phyloP scores from a whole-genome alignment of 2,113 vertebrate genomes.

The Xiphophorus hellerii region DNA sequence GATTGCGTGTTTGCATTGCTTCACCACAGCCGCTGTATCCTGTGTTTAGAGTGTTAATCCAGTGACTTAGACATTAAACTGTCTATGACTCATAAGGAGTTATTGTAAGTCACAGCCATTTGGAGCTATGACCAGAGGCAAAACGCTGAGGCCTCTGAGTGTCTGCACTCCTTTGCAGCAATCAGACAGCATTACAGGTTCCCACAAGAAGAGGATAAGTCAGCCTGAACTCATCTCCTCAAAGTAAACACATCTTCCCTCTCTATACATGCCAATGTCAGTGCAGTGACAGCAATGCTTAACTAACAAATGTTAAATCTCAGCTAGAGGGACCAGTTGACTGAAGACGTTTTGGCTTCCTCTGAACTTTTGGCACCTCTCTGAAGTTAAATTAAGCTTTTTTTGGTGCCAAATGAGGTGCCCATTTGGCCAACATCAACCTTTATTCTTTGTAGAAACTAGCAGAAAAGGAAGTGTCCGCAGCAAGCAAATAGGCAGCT shows the following conservation, averaged over 20 bases:
- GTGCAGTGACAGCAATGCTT: constrained; percentile 19
- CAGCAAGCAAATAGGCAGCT: constrained; percentile 66
- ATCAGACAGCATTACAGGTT: constrained; percentile 73
- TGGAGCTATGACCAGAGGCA: constrained; percentile 50
- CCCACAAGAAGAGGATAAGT: constrained; percentile 77
- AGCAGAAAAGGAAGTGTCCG: constrained; percentile 62
- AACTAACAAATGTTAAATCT: constrained; percentile 52
- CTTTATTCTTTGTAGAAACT: constrained; percentile 14
- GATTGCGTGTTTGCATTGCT: constrained; percentile 5
- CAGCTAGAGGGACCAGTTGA: constrained; percentile 8
- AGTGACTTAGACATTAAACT: constrained; percentile 39
- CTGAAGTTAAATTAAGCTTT: constrained; percentile 26
- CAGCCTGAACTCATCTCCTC: constrained; percentile 57
- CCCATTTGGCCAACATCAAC: constrained; percentile 40
- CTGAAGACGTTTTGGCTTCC: constrained; percentile 37
- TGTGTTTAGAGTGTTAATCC: constrained; percentile 58
- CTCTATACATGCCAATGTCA: constrained; percentile 51
- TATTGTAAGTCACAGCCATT: constrained; percentile 48
- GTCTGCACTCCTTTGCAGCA: constrained; percentile 70
- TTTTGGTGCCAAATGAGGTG: constrained; percentile 48
- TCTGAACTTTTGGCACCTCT: constrained; percentile 30
- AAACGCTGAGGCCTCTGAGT: constrained; percentile 39
- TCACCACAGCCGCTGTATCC: constrained; percentile 49
- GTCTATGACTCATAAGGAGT: constrained; percentile 72
- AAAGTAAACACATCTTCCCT: constrained; percentile 64